Evolutionary conservation across 2,888 invertebrate genomes (phyloP).

Genomic region (Oligia latruncula): DNA sequence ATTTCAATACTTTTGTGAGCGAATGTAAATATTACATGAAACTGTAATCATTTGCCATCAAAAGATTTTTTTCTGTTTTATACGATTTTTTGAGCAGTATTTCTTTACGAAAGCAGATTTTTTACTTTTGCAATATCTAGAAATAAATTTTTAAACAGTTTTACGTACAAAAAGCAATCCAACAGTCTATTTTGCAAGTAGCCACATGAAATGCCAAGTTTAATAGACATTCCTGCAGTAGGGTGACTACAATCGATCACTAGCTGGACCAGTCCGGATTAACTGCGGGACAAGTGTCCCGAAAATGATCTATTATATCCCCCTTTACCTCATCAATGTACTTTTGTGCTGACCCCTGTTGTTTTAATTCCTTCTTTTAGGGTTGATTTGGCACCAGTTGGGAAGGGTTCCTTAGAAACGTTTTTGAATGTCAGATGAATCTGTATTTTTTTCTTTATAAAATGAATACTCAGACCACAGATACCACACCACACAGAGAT

Average conservation of each 20-base stretch:
- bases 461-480: neutral
- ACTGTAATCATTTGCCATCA: slow-evolving; percentile 23
- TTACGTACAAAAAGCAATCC: neutral
- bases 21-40: slow-evolving; percentile 40
- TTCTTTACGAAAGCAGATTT: slow-evolving; percentile 1
- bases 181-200: slow-evolving; percentile 48
- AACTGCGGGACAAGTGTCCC: slow-evolving; percentile 86
- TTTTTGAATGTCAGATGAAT: slow-evolving; percentile 20
- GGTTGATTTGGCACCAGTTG: slow-evolving; percentile 77
- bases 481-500: neutral
- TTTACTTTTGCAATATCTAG: slow-evolving; percentile 16
- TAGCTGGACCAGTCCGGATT: slow-evolving; percentile 81
- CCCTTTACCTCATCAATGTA: slow-evolving; percentile 88
- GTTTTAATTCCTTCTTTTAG: slow-evolving; percentile 87
- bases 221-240: slow-evolving; percentile 79
- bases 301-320: slow-evolving; percentile 89
- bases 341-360: slow-evolving; percentile 85
- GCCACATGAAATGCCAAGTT: slow-evolving; percentile 63
- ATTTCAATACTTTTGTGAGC: slow-evolving; percentile 26
- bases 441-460: neutral
- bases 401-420: slow-evolving; percentile 50
- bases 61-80: slow-evolving; percentile 29
- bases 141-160: slow-evolving; percentile 28
- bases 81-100: slow-evolving; percentile 10
- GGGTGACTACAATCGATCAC: slow-evolving; percentile 72